Evolutionary conservation across 2,888 invertebrate genomes (phyloP), one percentile per base, ranked within the genome.

Genomic region (Apantesis nais): DNA sequence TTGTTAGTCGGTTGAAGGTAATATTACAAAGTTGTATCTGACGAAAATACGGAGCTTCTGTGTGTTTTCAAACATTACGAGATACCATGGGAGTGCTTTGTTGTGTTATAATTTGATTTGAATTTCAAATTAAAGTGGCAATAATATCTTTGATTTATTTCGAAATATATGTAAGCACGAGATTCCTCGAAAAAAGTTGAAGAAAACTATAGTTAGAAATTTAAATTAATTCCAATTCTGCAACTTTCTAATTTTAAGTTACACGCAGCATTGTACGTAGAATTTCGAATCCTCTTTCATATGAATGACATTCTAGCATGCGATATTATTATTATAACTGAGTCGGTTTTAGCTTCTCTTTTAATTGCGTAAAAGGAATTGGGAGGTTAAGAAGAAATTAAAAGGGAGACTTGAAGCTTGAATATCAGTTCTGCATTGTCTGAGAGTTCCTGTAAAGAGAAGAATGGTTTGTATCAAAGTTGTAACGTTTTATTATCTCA

Each of bases 1-100:
- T 69, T 73, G 75, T 73, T 71, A 72, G 73, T 73, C 72, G 64
- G 68, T 75, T 70, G 70, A 79, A 73, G 55, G 70, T 22, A 58
- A 48, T 75, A 71, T 71, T 70, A 81, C 76, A 73, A 65, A 74
- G 76, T 79, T 69, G 62, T 62, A 65, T 37, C 62, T 37, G 37
- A 48, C 58, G 25, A 66, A 44, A 72, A 60, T 65, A 41, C 4
- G 62, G 58, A 69, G 62, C 37, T 62, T 62, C 16, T 22, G 58
- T 5, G 58, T 66, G 66, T 66, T 66, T 39, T 37, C 29, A 29
- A 66, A 66, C 19, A 29, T 58, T 29, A 58, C 58, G 58, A 58
- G 29, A 55, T 55, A 41, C 52, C 12, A 22, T 9, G 34, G 7
- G 9, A 8, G 34, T 52, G 12, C n/a, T 34, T 65, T 52, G 65